Conservation (phyloP, 2,113 vertebrate species). For the Tachysurus vachellii region DNA sequence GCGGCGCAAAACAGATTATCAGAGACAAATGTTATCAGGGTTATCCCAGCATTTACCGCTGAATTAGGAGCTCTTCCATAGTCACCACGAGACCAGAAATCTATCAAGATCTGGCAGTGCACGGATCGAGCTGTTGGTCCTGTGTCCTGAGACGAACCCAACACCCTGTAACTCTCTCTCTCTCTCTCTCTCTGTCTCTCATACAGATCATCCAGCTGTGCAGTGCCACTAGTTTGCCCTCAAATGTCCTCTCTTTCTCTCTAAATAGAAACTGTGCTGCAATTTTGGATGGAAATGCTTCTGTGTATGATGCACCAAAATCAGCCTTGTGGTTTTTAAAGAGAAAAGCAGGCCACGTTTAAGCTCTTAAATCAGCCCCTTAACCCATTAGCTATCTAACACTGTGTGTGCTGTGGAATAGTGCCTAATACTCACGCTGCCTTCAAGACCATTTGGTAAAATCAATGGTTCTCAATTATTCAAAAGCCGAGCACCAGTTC, state of each 20-base stretch:
- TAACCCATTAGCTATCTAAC: constrained; percentile 50
- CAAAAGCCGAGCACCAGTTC: constrained; percentile 49
- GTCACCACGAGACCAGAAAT: constrained; percentile 13
- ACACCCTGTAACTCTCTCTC: background rate
- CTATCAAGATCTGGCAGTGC: constrained; percentile 11
- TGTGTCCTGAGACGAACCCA: constrained; percentile 36
- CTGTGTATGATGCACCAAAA: constrained; percentile 23
- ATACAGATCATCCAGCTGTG: background rate
- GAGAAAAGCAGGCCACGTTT: constrained; percentile 9
- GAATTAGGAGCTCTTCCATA: constrained; percentile 20
- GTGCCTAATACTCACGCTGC: background rate
- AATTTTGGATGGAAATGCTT: constrained; percentile 4
- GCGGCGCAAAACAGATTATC: constrained; percentile 20
- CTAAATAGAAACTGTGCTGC: background rate
- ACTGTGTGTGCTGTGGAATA: constrained; percentile 3
- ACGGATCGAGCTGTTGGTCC: constrained; percentile 2
- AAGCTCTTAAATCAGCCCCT: constrained; percentile 23
- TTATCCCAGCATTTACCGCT: constrained; percentile 21
- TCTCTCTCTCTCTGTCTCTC: background rate
- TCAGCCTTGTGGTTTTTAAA: constrained; percentile 39
- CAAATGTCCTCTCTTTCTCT: background rate
- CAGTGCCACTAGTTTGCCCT: too few relatives aligned
- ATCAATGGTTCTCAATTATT: constrained; percentile 67
- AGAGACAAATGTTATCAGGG: constrained; percentile 2
- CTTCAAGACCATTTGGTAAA: constrained; percentile 57